Evolutionary conservation across 2,113 vertebrate genomes (phyloP), one percentile per base, ranked within the genome.

Genomic region (Leptocoma aspasia): DNA sequence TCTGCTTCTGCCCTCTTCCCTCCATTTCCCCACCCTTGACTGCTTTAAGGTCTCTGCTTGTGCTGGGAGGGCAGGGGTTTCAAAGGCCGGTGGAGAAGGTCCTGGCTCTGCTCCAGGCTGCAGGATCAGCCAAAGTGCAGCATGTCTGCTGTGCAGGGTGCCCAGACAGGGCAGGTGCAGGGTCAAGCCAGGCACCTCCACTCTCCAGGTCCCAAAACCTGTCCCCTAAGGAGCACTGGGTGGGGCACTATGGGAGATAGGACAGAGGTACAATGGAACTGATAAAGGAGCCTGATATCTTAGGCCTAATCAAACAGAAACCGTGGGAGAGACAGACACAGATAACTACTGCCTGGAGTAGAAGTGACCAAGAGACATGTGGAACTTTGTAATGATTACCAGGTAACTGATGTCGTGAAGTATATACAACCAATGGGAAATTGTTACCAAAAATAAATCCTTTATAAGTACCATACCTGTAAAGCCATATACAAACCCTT

Each of bases 71-170:
- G 94, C 89, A 86, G 54, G 2, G 27, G 57, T 95, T 97, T 92
- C 94, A 81, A 96, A 96, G 92, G 90, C 75, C 52, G 1, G 0
- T 52, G 45, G 77, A 87, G 94, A 77, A 30, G 75, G 86, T 70
- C 78, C 96, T 98, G 98, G 97, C 97, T 78, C 23, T 70, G 76
- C 95, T 97, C 96, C 98, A 97, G 96, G 78, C 82, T 54, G 66
- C 73, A 79, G 90, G 97, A 97, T 97, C 97, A 96, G 96, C 97
- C 94, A 97, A 96, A 96, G 96, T 96, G 94, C 94, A 94, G 86
- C 23, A 1, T 2, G 22, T 42, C 64, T 66, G 84, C 92, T 45
- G 42, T 35, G 49, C 41, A 44, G 41, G 21, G 75, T 33, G 31
- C 52, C 68, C 27, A 37, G 45, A 66, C 45, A 72, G 93, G 96